phyloP scores from a whole-genome alignment of 2,888 invertebrate genomes.

The Orchestes rusci region DNA sequence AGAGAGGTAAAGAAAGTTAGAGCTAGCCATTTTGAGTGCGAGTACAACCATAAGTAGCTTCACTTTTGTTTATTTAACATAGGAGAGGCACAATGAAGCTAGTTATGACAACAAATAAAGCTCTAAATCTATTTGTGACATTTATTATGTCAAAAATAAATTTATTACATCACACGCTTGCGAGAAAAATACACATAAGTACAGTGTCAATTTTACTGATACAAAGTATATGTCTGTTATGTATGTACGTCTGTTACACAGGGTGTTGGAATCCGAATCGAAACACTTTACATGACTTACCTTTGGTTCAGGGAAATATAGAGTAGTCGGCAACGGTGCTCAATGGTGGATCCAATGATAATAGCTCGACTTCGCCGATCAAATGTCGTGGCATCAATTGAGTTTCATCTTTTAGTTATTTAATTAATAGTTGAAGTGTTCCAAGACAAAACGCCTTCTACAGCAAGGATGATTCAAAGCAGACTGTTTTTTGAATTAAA shows the following conservation, averaged over 20 bases:
- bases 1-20: slow-evolving; percentile 38
- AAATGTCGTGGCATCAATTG: too few species aligned
- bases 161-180: slow-evolving; percentile 38
- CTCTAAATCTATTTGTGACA: slow-evolving; percentile 18
- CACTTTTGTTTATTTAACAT: slow-evolving; percentile 4
- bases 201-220: slow-evolving; percentile 7
- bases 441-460: too few species aligned
- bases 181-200: slow-evolving; percentile 24
- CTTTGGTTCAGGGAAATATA: too few species aligned
- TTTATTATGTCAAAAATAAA: slow-evolving; percentile 24
- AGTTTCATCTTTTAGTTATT: too few species aligned
- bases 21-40: slow-evolving; percentile 41
- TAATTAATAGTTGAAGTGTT: too few species aligned
- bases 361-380: too few species aligned
- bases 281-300: too few species aligned
- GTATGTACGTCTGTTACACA: background rate
- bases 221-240: background rate
- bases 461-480: too few species aligned
- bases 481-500: too few species aligned
- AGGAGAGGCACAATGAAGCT: slow-evolving; percentile 1
- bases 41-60: slow-evolving; percentile 19
- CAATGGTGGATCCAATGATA: too few species aligned
- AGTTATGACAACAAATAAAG: slow-evolving; percentile 27
- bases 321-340: too few species aligned
- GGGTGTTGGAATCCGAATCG: too few species aligned